Base-by-base conservation (phyloP, 2,113 vertebrate species). In the Scalopus aquaticus region DNA sequence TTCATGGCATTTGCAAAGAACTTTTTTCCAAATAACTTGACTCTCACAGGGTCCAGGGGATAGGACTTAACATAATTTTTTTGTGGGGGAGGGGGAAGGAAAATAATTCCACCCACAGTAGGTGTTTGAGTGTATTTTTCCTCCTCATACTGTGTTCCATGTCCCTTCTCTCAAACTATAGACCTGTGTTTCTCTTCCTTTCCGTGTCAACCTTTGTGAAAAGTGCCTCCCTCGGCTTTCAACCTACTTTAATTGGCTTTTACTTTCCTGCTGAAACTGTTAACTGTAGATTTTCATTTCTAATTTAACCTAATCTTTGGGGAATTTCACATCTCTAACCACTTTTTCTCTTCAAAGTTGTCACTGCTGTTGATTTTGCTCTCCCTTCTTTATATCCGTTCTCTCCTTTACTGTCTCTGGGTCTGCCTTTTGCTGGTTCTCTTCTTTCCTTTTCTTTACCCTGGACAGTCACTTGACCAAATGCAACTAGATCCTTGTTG, bases 101-200 rank as follows among this genome's bases (percentile, higher is more conserved):
- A 35, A 16, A 37, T n/a, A 65, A 5, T 46, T 91, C 17, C 44
- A 51, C 17, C 12, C 4, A 67, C 9, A 81, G 35, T 3, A 44
- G 54, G 5, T 70, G 82, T 67, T 90, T 11, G 15, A 12, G 56
- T 86, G 12, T 51, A 37, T 90, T 93, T 95, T 92, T 94, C 30
- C 64, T 54, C 35, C 65, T 80, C 49, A 65, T 92, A 32, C 42
- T 87, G 16, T 93, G 32, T 89, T 84, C 54, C 11, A 30, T 1
- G 1, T 35, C 6, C 54, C 15, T 3, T 11, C 54, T 46, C 12
- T 64, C 35, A 84, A 64, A 51, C 19, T 54, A 22, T 60, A 35
- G 44, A 70, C 46, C 49, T 78, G 7, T 73, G 24, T 69, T 88
- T 88, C 30, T 77, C 51, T 94, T 91, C 35, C 46, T 85, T 86